Conservation (phyloP, 2,888 invertebrate genomes). For the Habrosyne pyritoides region DNA sequence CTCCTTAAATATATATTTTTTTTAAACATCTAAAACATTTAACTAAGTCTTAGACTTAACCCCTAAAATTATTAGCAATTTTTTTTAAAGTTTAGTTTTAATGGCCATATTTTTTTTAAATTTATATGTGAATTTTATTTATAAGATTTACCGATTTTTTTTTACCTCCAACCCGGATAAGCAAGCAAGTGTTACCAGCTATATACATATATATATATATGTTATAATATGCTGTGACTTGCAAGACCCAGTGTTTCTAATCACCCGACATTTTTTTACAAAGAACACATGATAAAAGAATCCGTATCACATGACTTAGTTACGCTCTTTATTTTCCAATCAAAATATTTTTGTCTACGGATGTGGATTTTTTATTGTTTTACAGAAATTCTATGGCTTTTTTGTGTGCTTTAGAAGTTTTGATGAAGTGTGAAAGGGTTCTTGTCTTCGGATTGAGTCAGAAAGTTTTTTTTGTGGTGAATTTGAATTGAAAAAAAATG, state of each 20-base stretch:
- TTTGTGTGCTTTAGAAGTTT: slow-evolving; percentile 61
- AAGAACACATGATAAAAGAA: slow-evolving; percentile 40
- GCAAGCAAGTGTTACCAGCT: not conserved
- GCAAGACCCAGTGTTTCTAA: not conserved
- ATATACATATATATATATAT: too few relatives aligned
- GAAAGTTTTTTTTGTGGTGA: slow-evolving; percentile 52
- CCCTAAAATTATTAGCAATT: too few relatives aligned
- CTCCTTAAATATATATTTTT: too few relatives aligned
- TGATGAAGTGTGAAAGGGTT: slow-evolving; percentile 78
- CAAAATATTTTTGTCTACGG: slow-evolving; percentile 75
- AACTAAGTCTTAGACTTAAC: too few relatives aligned
- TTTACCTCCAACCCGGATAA: not conserved
- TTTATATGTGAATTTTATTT: too few relatives aligned
- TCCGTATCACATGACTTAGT: slow-evolving; percentile 60
- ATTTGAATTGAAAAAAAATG: slow-evolving; percentile 29
- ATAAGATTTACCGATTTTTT: too few relatives aligned
- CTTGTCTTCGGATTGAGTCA: slow-evolving; percentile 69
- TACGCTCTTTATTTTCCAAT: slow-evolving; percentile 80
- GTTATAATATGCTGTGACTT: not conserved
- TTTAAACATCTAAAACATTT: too few relatives aligned
- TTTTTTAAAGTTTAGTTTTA: too few relatives aligned
- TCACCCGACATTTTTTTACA: slow-evolving; percentile 13
- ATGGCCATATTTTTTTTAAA: too few relatives aligned
- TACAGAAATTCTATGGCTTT: slow-evolving; percentile 48
- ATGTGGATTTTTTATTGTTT: slow-evolving; percentile 59